Base-by-base conservation (phyloP, 1,140 invertebrate genomes). In the Scaptomyza hsui region DNA sequence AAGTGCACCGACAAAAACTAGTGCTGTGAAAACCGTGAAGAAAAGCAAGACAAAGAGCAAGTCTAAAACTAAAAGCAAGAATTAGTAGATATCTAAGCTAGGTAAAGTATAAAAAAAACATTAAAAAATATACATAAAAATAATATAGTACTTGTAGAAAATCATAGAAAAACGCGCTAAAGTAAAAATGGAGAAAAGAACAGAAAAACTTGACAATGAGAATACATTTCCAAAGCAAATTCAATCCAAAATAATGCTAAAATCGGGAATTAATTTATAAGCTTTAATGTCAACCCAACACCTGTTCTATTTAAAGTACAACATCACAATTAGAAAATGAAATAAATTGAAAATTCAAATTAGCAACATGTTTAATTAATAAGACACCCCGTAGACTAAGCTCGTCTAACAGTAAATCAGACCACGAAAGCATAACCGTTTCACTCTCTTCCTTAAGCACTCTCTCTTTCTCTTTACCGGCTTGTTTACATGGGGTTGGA, bases 381-480 rank as follows among this genome's bases (percentile, higher is more conserved):
- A 21, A 21, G 19, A 4, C 19, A 4, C 19, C 19, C 19, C 4
- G 4, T 21, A 4, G 4, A 21, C 19, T 16, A 6, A 56, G 26
- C 39, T 44, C 15, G 9, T 26, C 26, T 9, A 57, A 41, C 2
- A 7, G 15, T 7, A 13, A n/a, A n/a, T n/a, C n/a, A n/a, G n/a
- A n/a, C n/a, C n/a, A n/a, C n/a, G n/a, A n/a, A 16, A 10, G 1
- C n/a, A 26, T 13, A 63, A 70, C 67, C 67, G 60, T 49, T 70
- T 64, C 60, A 12, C 35, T 55, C 42, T 41, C 4, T n/a, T 16
- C 7, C 47, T 44, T 13, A 12, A 9, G 1, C 13, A 1, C 1
- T n/a, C n/a, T 4, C 26, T 5, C 21, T 15, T 29, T 19, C 9
- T 56, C 42, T 39, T n/a, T 7, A 18, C 44, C 15, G 35, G 41